Conservation (phyloP, 2,113 vertebrate species). For the Tangachromis dhanisi region DNA sequence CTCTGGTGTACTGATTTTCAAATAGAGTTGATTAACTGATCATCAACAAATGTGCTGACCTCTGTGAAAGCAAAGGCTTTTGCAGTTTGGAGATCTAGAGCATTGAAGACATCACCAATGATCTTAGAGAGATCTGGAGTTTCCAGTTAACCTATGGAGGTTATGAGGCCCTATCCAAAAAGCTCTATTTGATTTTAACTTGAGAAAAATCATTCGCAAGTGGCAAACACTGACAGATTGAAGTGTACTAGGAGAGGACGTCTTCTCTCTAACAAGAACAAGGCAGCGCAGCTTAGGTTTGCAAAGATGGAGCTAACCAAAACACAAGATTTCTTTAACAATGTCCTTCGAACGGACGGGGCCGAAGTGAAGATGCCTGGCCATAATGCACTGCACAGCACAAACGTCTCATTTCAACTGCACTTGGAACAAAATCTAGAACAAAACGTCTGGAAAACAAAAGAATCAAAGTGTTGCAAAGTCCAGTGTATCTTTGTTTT, state of each 20-base stretch:
- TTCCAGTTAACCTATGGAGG: neutral
- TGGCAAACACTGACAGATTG: neutral
- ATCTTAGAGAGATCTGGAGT: neutral
- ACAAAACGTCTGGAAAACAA: rapidly evolving
- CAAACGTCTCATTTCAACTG: neutral
- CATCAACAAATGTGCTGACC: neutral
- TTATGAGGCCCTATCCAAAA: neutral
- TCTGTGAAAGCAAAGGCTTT: neutral
- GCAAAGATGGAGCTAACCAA: neutral
- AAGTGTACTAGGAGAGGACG: neutral
- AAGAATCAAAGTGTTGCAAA: neutral
- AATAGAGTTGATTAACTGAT: neutral
- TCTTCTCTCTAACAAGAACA: neutral
- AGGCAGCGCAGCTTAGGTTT: neutral
- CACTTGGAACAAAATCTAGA: neutral
- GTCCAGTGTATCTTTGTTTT: rapidly evolving
- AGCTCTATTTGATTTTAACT: neutral
- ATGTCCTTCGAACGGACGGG: neutral
- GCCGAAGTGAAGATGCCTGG: neutral
- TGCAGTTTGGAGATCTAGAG: neutral
- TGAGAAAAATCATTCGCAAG: neutral
- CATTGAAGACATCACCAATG: neutral
- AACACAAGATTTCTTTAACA: neutral
- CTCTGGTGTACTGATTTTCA: neutral
- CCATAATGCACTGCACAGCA: neutral